Evolutionary conservation across 2,113 vertebrate species (phyloP).

Genomic region (Neodon shergylaensis): DNA sequence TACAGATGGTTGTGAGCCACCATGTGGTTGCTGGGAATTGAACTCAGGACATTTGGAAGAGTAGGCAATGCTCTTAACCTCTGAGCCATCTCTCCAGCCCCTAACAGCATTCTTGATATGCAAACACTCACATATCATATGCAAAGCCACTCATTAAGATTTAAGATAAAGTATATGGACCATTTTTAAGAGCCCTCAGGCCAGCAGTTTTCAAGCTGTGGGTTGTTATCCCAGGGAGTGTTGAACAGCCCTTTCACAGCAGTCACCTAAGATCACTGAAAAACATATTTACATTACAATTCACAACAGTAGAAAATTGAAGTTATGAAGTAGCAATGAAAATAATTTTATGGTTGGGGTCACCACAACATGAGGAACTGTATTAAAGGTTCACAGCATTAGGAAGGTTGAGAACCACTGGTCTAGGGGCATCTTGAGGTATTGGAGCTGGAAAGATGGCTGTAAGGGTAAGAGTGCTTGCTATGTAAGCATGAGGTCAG

Average conservation of each 20-base stretch:
- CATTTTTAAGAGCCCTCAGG: not conserved
- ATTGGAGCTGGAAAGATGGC: not conserved
- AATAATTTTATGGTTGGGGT: not conserved
- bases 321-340: not conserved
- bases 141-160: not conserved
- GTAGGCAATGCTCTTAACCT: too few relatives aligned
- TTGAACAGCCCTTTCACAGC: not conserved
- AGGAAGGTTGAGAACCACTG: not conserved
- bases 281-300: not conserved
- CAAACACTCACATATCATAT: not conserved
- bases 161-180: not conserved
- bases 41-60: too few relatives aligned
- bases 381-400: not conserved
- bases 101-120: too few relatives aligned
- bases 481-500: not conserved
- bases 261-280: not conserved
- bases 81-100: too few relatives aligned
- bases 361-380: not conserved
- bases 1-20: too few relatives aligned
- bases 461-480: not conserved
- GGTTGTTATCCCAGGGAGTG: too few relatives aligned
- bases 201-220: not conserved
- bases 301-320: not conserved
- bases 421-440: not conserved
- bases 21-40: too few relatives aligned